Base-by-base conservation (phyloP, 2,888 invertebrate species). In the Eilema caniola region DNA sequence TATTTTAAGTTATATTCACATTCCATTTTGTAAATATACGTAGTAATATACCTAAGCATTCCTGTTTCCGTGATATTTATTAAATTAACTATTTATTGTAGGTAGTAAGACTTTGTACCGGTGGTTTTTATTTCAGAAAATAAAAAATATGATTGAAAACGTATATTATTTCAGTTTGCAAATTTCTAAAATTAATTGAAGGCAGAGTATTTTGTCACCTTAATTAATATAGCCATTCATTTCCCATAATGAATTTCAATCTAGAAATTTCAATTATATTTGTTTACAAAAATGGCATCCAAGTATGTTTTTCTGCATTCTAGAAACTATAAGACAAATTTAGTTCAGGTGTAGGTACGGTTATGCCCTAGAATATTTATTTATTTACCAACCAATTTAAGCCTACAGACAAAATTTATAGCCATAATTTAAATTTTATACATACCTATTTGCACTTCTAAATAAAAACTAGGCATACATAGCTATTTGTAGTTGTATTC, bases 11-110 rank as follows among this genome's bases (percentile, higher is more conserved):
- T 28, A 64, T 57, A 47, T 47, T 16, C 25, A 63, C 72, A 78
- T 80, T 78, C 70, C 74, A 69, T 70, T 73, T 24, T 86, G 85
- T 87, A 87, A 82, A 88, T 88, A 72, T n/a, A 37, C n/a, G 25
- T 75, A 75, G 68, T 72, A 53, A 68, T 84, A 78, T 83, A 82
- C 74, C 70, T 79, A 75, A 75, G 82, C 84, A 85, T 85, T 88
- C 84, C 86, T 70, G 67, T 70, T 75, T 80, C 78, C 75, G 80
- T 79, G 77, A 80, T 83, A 81, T 89, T 89, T 90, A 89, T 89
- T 90, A 82, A 85, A 85, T 85, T 85, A 87, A 88, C 81, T 91
- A 92, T 92, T 90, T 92, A 91, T 92, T 92, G 81, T 88, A 88
- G 85, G 67, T 76, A n/a, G 75, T 88, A 88, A 87, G 83, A 76